Evolutionary conservation across 2,113 vertebrate species (phyloP).

Genomic region (Coryphaenoides rupestris): DNA sequence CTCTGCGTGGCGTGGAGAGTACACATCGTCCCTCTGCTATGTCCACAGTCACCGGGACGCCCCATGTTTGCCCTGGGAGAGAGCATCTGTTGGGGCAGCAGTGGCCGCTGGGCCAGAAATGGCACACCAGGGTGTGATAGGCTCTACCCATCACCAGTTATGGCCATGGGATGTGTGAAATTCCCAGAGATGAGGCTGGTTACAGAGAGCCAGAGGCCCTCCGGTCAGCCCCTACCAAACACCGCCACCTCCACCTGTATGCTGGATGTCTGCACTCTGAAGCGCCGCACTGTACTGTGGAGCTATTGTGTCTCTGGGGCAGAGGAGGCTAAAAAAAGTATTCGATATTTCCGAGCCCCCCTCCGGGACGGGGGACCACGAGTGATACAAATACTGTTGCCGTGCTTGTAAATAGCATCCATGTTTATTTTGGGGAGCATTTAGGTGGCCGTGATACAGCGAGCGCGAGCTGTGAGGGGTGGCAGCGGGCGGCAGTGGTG

Average conservation of each 20-base stretch:
- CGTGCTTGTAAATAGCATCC: not conserved
- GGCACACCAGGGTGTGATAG: conserved; percentile 49
- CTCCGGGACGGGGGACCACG: no score
- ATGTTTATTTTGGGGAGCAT: conserved; percentile 12
- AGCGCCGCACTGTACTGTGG: conserved; percentile 16
- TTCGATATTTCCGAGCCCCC: no score
- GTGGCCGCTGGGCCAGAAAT: conserved; percentile 48
- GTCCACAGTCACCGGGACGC: conserved; percentile 58
- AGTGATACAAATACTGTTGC: no score
- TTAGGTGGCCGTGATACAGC: no score
- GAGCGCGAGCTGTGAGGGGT: no score
- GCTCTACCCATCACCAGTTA: conserved; percentile 18
- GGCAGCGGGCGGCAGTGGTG: no score
- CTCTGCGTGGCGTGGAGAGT: conserved; percentile 60
- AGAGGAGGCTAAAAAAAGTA: not conserved
- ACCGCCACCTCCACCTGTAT: conserved; percentile 23
- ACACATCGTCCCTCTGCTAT: conserved; percentile 71
- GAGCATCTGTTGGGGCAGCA: conserved; percentile 50
- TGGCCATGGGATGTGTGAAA: conserved; percentile 41
- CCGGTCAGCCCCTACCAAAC: conserved; percentile 18
- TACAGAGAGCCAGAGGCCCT: conserved; percentile 34
- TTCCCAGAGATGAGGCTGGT: conserved; percentile 45
- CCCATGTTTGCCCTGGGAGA: conserved; percentile 59
- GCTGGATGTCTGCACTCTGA: conserved; percentile 31
- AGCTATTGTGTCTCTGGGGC: conserved; percentile 17